Evolutionary conservation across 53 echinoderm and acorn worm species (phyloP).

Genomic region (Henricia sp.): DNA sequence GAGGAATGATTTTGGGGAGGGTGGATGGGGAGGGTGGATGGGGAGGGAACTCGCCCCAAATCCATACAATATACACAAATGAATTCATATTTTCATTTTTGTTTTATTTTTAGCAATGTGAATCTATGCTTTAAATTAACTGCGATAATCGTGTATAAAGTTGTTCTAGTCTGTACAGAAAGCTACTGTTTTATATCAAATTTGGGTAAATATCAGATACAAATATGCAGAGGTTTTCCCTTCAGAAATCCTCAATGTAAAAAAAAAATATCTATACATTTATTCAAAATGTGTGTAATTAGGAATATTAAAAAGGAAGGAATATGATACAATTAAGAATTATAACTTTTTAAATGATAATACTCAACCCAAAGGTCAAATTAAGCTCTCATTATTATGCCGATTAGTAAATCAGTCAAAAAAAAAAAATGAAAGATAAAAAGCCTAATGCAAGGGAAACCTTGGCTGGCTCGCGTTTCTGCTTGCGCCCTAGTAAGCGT

Average conservation of each 20-base stretch:
- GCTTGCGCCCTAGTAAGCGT: too few species aligned
- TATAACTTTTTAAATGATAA: too few species aligned
- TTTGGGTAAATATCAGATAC: constrained; percentile 37
- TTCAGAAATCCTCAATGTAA: constrained; percentile 21
- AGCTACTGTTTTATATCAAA: constrained; percentile 49
- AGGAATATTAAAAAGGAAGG: neutral
- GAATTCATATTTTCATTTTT: neutral
- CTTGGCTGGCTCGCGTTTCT: too few species aligned
- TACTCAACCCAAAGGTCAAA: too few species aligned
- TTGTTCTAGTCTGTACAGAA: constrained; percentile 32
- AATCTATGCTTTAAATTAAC: constrained; percentile 60
- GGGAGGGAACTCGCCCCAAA: neutral
- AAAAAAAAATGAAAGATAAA: too few species aligned
- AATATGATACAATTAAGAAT: too few species aligned
- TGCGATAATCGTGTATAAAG: constrained; percentile 28
- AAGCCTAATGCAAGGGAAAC: too few species aligned
- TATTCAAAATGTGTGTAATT: neutral
- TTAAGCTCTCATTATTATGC: too few species aligned
- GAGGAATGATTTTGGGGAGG: neutral
- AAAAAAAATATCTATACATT: neutral
- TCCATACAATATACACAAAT: neutral
- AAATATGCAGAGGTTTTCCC: constrained; percentile 18
- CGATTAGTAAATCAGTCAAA: too few species aligned
- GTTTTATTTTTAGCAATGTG: constrained; percentile 26
- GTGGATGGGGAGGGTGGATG: neutral